Percentiles rank a stretch among this genome's conserved stretches.
Evolutionary conservation across 2,113 vertebrate genomes (phyloP).

Genomic region (Semicossyphus pulcher): DNA sequence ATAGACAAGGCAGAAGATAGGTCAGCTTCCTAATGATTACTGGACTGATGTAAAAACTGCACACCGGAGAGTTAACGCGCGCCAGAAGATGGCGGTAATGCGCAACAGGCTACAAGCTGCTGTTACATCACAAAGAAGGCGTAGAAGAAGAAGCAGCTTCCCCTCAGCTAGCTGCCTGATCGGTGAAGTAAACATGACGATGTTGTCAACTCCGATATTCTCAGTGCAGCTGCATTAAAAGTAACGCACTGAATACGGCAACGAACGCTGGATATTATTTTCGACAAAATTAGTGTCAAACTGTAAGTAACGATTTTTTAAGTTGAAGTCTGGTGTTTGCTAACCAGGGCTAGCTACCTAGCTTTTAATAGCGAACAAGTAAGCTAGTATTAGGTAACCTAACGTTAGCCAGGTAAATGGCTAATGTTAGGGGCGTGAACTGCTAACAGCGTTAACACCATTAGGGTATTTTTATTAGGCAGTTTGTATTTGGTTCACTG

Average conservation of each 20-base stretch:
- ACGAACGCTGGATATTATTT: constrained; percentile 5
- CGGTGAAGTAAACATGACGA: constrained; percentile 67
- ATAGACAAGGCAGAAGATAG: too few relatives aligned
- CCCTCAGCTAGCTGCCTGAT: constrained; percentile 23
- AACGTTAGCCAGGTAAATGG: constrained; percentile 52
- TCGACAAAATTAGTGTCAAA: not conserved
- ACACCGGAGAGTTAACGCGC: too few relatives aligned
- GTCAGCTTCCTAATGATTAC: too few relatives aligned
- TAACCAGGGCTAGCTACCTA: constrained; percentile 18
- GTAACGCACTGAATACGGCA: not conserved
- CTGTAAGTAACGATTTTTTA: constrained; percentile 51
- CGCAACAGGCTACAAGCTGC: too few relatives aligned
- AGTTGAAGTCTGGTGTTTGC: not conserved
- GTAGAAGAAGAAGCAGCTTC: constrained; percentile 1
- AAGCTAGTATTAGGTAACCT: constrained; percentile 54
- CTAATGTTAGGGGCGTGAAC: constrained; percentile 29
- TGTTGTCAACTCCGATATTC: constrained; percentile 40
- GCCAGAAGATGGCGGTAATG: not conserved
- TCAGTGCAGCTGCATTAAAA: constrained; percentile 13
- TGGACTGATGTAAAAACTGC: too few relatives aligned
- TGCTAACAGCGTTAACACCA: not conserved
- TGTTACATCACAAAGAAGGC: too few relatives aligned
- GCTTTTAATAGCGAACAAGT: constrained; percentile 36
- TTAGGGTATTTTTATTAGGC: not conserved
- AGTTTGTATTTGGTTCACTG: not conserved